These are phyloP conservation scores for Okapia johnstoni DNA, from an alignment of 2,113 vertebrate species.

Conservation along the genomic window DNA sequence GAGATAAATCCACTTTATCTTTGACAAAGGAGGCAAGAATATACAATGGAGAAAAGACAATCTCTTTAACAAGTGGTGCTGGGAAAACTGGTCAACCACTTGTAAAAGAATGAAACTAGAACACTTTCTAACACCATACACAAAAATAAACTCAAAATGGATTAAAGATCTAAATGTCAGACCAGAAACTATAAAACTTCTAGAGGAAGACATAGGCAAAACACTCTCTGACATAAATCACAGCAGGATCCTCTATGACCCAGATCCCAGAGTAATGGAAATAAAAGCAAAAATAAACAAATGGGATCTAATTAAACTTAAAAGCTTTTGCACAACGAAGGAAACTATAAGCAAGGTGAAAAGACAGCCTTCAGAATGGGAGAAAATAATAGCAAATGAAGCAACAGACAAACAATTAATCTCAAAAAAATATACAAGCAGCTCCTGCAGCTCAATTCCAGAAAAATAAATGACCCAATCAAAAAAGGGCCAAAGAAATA, in stretches of 20 bases:
- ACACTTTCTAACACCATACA: neutral
- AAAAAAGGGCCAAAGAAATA: neutral
- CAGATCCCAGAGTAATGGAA: neutral
- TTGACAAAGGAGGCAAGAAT: neutral
- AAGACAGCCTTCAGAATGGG: neutral
- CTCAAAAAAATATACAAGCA: neutral
- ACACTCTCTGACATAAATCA: neutral
- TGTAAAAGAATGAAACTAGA: neutral
- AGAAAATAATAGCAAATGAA: neutral
- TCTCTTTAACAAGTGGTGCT: neutral
- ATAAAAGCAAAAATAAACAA: neutral
- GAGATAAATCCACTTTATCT: neutral
- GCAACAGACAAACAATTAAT: neutral
- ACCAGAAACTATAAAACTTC: neutral
- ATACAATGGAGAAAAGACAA: neutral
- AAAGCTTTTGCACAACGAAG: neutral
- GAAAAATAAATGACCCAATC: neutral
- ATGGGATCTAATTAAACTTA: neutral
- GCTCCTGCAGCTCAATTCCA: neutral
- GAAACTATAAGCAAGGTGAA: neutral
- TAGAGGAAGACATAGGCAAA: neutral
- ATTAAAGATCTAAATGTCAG: neutral
- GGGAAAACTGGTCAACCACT: neutral
- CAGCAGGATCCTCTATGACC: neutral
- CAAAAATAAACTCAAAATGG: neutral